Base-by-base conservation (phyloP, 2,113 vertebrate genomes). In the Tangachromis dhanisi region DNA sequence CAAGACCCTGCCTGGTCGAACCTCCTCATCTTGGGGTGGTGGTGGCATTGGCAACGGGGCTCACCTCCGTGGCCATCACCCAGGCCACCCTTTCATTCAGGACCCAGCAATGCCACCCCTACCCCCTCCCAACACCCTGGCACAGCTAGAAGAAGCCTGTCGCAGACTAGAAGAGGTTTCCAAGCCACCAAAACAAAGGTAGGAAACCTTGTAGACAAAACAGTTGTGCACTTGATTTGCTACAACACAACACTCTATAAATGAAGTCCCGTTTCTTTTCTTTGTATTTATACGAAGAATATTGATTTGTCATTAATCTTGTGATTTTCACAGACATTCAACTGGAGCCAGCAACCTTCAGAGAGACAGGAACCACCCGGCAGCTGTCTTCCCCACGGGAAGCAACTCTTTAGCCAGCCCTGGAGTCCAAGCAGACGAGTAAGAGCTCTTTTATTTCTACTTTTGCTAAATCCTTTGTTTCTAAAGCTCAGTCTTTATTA, bases 81-180 rank as follows among this genome's bases (percentile, higher is more conserved):
- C 97, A 0, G 95, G 97, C 26, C 98, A 98, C 92, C 96, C 96
- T 2, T 97, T 97, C 55, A 88, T 97, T 91, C 98, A 98, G 95
- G 98, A 98, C 90, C 97, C 98, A 0, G 97, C 97, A 95, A 7
- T 98, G 97, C 97, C 98, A 9, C 97, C 97, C 2, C 94, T 97
- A 79, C 95, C 97, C 2, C 97, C 98, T 0, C 98, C 98, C 89
- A 99, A 98, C 97, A 99, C 99, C 16, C 95, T 98, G 86, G 98
- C 98, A 1, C 99, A 99, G 96, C 97, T 99, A 85, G 98, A 99
- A 92, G 99, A 99, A 95, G 98, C 99, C 45, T 97, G 98, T 42
- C 97, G 98, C 51, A 94, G 98, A 83, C 96, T 99, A 24, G 97
- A 98, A 1, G 98, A 98, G 93, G 98, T 98, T 68, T 98, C 98